Conservation (phyloP, 2,113 vertebrate species). For the Riparia riparia region DNA sequence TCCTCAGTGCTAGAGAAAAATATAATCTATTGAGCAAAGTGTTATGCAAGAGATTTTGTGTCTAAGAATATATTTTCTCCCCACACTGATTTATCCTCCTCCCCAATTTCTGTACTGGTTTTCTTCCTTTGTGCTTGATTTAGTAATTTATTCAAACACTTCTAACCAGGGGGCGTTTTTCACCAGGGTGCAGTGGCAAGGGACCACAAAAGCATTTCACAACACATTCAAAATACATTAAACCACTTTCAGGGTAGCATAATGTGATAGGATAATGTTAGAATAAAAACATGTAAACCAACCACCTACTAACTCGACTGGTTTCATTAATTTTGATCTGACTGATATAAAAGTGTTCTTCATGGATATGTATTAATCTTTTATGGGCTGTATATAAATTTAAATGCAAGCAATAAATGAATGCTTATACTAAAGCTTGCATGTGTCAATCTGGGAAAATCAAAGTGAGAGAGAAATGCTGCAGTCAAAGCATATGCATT, state of each 20-base stretch:
- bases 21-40: slow-evolving; percentile 59
- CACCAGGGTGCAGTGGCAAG: slow-evolving; percentile 61
- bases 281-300: slow-evolving; percentile 58
- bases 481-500: not conserved
- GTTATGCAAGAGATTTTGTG: slow-evolving; percentile 59
- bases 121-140: slow-evolving; percentile 58
- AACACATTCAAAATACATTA: slow-evolving; percentile 58
- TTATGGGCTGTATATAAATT: slow-evolving; percentile 57
- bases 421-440: not conserved
- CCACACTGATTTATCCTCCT: slow-evolving; percentile 52
- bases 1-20: slow-evolving; percentile 46
- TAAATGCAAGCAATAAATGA: slow-evolving; percentile 48
- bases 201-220: slow-evolving; percentile 65
- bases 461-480: not conserved
- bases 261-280: slow-evolving; percentile 51
- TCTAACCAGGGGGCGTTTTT: slow-evolving; percentile 64
- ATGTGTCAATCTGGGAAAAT: not conserved
- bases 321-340: slow-evolving; percentile 73
- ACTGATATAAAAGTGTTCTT: slow-evolving; percentile 67
- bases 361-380: slow-evolving; percentile 62
- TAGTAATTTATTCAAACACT: slow-evolving; percentile 73
- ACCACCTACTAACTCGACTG: slow-evolving; percentile 63
- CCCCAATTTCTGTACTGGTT: slow-evolving; percentile 10
- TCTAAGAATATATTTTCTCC: slow-evolving; percentile 45
- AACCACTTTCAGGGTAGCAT: slow-evolving; percentile 40